Percentiles rank a stretch among this genome's conserved stretches.
Evolutionary conservation across 2,113 vertebrate genomes (phyloP).

Genomic region (Recurvirostra avosetta): DNA sequence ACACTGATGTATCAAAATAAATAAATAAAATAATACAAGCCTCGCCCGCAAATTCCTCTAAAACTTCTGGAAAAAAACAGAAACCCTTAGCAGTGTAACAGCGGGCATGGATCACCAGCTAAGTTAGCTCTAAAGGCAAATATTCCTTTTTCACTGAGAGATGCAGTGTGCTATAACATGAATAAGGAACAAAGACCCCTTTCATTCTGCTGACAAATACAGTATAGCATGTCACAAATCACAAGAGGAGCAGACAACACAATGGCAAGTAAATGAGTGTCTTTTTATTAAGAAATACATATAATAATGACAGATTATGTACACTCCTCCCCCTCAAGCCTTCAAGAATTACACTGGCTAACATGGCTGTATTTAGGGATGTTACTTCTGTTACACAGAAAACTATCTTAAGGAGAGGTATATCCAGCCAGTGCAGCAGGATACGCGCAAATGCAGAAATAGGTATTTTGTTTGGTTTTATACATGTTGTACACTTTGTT

Average conservation of each 20-base stretch:
- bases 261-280: constrained; percentile 19
- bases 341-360: neutral
- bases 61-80: neutral
- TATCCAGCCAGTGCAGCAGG: neutral
- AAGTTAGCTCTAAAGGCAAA: constrained; percentile 28
- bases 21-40: neutral
- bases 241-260: constrained; percentile 26
- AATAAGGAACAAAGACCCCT: constrained; percentile 45
- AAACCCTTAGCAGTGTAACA: neutral
- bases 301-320: neutral
- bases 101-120: neutral
- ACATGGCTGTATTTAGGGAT: neutral
- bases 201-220: constrained; percentile 62
- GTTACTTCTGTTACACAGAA: neutral
- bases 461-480: neutral
- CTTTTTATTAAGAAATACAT: constrained; percentile 32
- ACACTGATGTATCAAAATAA: neutral
- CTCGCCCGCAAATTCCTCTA: neutral
- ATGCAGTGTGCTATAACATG: neutral
- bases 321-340: neutral
- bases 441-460: neutral
- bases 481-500: neutral
- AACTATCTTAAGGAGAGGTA: neutral
- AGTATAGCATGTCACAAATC: constrained; percentile 57
- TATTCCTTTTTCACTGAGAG: neutral